A percentile compares a stretch with the other conserved stretches of the same genome.
Evolutionary conservation across 2,888 invertebrate species (phyloP).

Genomic region (Apodemia zela): DNA sequence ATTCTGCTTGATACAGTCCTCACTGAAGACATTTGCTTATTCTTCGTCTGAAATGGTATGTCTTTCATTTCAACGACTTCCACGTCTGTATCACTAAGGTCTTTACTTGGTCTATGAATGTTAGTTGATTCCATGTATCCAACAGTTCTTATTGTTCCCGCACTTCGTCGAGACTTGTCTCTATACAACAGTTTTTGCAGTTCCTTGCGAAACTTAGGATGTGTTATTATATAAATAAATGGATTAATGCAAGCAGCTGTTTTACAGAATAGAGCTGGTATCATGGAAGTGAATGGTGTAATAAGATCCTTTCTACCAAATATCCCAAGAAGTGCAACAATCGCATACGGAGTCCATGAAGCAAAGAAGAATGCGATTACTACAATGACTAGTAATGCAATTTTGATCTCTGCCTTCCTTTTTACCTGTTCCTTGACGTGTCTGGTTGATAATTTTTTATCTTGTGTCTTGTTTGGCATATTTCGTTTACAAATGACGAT

Average conservation of each 20-base stretch:
- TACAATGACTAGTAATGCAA: constrained; percentile 84
- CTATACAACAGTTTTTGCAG: constrained; percentile 65
- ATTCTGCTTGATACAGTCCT: constrained; percentile 58
- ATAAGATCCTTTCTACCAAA: constrained; percentile 82
- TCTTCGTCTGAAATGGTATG: constrained; percentile 53
- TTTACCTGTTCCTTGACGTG: constrained; percentile 83
- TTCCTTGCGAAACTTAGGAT: constrained; percentile 87
- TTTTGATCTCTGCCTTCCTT: constrained; percentile 85
- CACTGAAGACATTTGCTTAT: constrained; percentile 35
- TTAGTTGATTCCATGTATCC: constrained; percentile 53
- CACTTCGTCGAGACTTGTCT: constrained; percentile 61
- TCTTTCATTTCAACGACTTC: constrained; percentile 78
- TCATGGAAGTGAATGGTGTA: constrained; percentile 86
- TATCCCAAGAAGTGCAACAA: constrained; percentile 87
- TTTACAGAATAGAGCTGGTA: constrained; percentile 90
- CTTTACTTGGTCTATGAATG: constrained; percentile 58
- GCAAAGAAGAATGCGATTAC: constrained; percentile 88
- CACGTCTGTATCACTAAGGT: constrained; percentile 71
- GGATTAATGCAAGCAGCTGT: constrained; percentile 91
- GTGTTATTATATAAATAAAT: constrained; percentile 88
- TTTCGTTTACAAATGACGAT: constrained; percentile 80
- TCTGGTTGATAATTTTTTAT: constrained; percentile 72
- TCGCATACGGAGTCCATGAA: constrained; percentile 91
- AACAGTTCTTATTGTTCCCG: constrained; percentile 58
- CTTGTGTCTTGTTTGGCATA: constrained; percentile 64